Base-by-base conservation (phyloP, 1,140 invertebrate genomes). In the Bradynema listronoti region DNA sequence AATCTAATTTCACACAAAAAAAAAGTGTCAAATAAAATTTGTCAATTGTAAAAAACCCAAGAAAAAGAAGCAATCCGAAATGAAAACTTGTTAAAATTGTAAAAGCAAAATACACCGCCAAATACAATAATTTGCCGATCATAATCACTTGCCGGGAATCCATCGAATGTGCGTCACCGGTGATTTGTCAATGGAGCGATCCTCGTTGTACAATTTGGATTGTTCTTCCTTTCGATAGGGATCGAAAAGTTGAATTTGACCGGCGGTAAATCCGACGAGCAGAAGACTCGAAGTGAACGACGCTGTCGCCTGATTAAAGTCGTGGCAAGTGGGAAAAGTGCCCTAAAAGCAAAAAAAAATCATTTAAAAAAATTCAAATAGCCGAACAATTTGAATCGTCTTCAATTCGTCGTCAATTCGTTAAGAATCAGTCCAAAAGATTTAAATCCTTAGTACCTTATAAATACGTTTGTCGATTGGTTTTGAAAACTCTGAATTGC, bases 251-350 rank as follows among this genome's bases (percentile, higher is more conserved):
- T 97, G 92, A 77, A 97, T 91, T 82, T 85, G 91, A 61, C 94
- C 94, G 43, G 90, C 92, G 74, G 90, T 91, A 82, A 97, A 97
- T 43, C 94, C 93, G 71, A 98, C 89, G 66, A 97, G 81, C 57
- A 98, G 82, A 39, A 77, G 65, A 85, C 86, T 45, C 90, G 63
- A 61, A 19, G 47, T 9, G 3, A n/a, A 14, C 7, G 52, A 87
- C 51, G 88, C 86, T 55, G 87, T 86, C 56, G 86, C 83, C 60
- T 85, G 83, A 83, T 96, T 97, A 79, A 97, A 96, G 83, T 97
- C 92, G 82, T 98, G 94, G 81, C 92, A 97, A 25, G 93, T 97
- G 50, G 93, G 93, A 83, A 90, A 94, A 64, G 91, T 95, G 73
- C 91, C 91, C 83, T n/a, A n/a, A n/a, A n/a, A n/a, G n/a, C n/a